Conservation (phyloP, 2,888 invertebrate species). For the Drosophila fungiperda region DNA sequence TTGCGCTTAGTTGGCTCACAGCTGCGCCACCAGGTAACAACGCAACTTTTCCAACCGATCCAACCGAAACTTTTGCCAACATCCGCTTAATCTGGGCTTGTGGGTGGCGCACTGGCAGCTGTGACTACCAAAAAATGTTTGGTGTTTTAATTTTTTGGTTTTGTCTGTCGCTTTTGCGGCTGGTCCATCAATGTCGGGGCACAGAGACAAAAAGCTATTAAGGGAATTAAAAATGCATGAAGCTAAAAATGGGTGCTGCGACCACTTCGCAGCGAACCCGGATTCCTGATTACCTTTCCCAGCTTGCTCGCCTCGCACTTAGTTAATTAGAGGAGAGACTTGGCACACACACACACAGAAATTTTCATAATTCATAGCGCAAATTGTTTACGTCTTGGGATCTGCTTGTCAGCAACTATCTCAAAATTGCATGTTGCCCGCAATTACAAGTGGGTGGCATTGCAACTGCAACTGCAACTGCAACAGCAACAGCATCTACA, state of each 20-base stretch:
- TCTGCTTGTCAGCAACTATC: slow-evolving; percentile 41
- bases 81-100: slow-evolving; percentile 55
- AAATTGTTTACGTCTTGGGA: slow-evolving; percentile 65
- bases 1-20: slow-evolving; percentile 71
- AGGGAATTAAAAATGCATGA: slow-evolving; percentile 82
- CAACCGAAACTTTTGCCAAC: slow-evolving; percentile 54
- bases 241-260: slow-evolving; percentile 62
- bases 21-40: slow-evolving; percentile 65
- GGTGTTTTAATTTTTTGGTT: slow-evolving; percentile 67
- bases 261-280: slow-evolving; percentile 19
- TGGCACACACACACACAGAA: slow-evolving; percentile 35
- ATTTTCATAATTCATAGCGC: slow-evolving; percentile 74
- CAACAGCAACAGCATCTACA: slow-evolving; percentile 14
- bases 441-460: slow-evolving; percentile 55
- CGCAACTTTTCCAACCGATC: slow-evolving; percentile 57
- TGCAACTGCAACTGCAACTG: slow-evolving; percentile 19
- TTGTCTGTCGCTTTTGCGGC: slow-evolving; percentile 41
- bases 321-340: slow-evolving; percentile 73
- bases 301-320: slow-evolving; percentile 59
- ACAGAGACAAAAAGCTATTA: slow-evolving; percentile 80
- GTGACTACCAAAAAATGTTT: slow-evolving; percentile 48
- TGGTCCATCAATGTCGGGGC: slow-evolving; percentile 78
- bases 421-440: slow-evolving; percentile 68
- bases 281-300: slow-evolving; percentile 16
- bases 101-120: slow-evolving; percentile 45